Conservation (phyloP, 1,140 invertebrate genomes). For the Drosophila ambigua region DNA sequence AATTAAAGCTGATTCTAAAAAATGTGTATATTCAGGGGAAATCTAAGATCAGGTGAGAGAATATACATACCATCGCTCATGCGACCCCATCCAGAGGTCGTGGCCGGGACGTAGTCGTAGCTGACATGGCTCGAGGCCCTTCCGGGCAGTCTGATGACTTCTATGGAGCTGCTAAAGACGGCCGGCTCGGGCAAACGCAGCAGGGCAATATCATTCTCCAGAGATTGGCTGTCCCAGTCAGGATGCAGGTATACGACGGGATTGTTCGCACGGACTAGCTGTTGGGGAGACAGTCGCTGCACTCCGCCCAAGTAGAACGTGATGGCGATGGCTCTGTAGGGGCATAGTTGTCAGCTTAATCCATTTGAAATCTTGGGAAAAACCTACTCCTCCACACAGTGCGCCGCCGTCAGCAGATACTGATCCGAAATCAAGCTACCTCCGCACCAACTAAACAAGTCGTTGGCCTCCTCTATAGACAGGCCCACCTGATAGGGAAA, state of each 20-base stretch:
- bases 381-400: conserved; percentile 60
- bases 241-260: conserved; percentile 43
- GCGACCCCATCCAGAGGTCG: conserved; percentile 83
- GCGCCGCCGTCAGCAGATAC: conserved; percentile 71
- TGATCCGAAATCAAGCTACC: conserved; percentile 70
- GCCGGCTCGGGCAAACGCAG: conserved; percentile 78
- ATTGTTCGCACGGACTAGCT: conserved; percentile 10
- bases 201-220: conserved; percentile 82
- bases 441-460: conserved; percentile 65
- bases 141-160: conserved; percentile 76
- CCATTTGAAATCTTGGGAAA: neutral
- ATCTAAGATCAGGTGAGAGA: neutral
- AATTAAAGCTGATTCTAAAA: conserved; percentile 25
- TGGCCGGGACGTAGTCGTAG: conserved; percentile 73
- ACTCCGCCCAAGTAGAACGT: conserved; percentile 43
- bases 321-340: conserved; percentile 52
- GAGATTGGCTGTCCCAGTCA: conserved; percentile 33
- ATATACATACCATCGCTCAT: conserved; percentile 66
- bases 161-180: conserved; percentile 66
- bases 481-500: conserved; percentile 76
- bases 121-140: conserved; percentile 52
- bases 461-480: conserved; percentile 35
- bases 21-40: neutral
- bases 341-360: conserved; percentile 13
- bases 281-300: conserved; percentile 11